A percentile compares a stretch with the other conserved stretches of the same genome.
Conservation (phyloP, 2,888 invertebrate species). For the Xestia ashworthii region DNA sequence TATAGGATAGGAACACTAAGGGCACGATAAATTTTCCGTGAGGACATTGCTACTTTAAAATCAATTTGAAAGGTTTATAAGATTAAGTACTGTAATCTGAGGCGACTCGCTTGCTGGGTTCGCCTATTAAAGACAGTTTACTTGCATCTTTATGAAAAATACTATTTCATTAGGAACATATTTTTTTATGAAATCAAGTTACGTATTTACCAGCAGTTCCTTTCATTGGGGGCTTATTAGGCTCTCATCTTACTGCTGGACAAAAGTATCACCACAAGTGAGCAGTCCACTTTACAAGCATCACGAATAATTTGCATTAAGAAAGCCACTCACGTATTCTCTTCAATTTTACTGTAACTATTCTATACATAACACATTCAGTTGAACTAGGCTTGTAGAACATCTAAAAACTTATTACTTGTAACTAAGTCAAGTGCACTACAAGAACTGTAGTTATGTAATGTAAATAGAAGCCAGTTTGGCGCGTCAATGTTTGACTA, state of each 20-base stretch:
- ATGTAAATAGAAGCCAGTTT: slow-evolving; percentile 57
- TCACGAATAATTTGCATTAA: slow-evolving; percentile 4
- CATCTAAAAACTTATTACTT: slow-evolving; percentile 24
- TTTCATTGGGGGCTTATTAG: background rate
- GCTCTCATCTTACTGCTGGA: background rate
- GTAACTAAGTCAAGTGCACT: slow-evolving; percentile 64
- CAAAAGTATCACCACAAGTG: background rate
- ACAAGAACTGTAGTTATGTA: slow-evolving; percentile 52
- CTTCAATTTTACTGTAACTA: background rate
- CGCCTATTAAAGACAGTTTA: background rate
- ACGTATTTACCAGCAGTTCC: background rate
- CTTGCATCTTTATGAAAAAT: slow-evolving; percentile 9
- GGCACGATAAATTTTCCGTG: background rate
- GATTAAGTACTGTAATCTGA: background rate
- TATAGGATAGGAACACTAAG: too few species aligned
- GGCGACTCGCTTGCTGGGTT: background rate
- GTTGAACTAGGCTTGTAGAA: slow-evolving; percentile 45
- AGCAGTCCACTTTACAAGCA: background rate
- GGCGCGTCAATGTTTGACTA: slow-evolving; percentile 33
- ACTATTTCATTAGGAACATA: too few species aligned
- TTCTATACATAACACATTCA: slow-evolving; percentile 8
- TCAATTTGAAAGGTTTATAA: background rate
- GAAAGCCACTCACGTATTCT: slow-evolving; percentile 30
- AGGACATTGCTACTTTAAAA: background rate
- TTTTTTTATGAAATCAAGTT: too few species aligned